phyloP scores from a whole-genome alignment of 2,797 vertebrate species.

The Pseudopleuronectes americanus region DNA sequence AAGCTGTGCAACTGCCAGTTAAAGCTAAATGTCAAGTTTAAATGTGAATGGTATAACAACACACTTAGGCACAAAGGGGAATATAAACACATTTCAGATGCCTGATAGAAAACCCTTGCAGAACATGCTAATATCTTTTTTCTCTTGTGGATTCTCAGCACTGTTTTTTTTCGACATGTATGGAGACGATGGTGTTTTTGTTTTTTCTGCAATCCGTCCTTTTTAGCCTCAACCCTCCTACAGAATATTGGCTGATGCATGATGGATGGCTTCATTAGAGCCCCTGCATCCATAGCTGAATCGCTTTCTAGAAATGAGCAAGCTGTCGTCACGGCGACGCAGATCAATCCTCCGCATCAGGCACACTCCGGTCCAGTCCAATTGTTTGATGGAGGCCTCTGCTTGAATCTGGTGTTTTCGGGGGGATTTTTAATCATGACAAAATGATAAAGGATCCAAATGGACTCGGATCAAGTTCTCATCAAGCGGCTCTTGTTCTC shows the following conservation, averaged over 20 bases:
- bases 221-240: constrained; percentile 48
- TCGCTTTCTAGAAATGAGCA: constrained; percentile 68
- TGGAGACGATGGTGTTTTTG: constrained; percentile 46
- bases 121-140: constrained; percentile 16
- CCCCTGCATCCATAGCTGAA: constrained; percentile 60
- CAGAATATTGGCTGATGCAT: constrained; percentile 60
- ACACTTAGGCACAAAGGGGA: constrained; percentile 37
- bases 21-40: constrained; percentile 41
- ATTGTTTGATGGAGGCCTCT: constrained; percentile 65
- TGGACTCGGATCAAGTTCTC: constrained; percentile 67
- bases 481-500: constrained; percentile 44
- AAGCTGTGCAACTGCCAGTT: too few relatives aligned
- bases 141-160: constrained; percentile 26
- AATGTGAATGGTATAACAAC: constrained; percentile 44
- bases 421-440: constrained; percentile 63
- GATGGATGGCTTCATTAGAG: constrained; percentile 77
- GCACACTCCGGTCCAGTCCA: constrained; percentile 53
- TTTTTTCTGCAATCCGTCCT: constrained; percentile 45
- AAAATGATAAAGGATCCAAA: constrained; percentile 64
- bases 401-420: constrained; percentile 35
- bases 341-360: constrained; percentile 67
- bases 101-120: constrained; percentile 30
- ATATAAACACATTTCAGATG: constrained; percentile 21
- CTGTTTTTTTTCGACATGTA: constrained; percentile 15
- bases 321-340: constrained; percentile 60